Percentiles rank a stretch among this genome's conserved stretches.
Conservation (phyloP, 2,888 invertebrate species). For the Cephus pulcher region DNA sequence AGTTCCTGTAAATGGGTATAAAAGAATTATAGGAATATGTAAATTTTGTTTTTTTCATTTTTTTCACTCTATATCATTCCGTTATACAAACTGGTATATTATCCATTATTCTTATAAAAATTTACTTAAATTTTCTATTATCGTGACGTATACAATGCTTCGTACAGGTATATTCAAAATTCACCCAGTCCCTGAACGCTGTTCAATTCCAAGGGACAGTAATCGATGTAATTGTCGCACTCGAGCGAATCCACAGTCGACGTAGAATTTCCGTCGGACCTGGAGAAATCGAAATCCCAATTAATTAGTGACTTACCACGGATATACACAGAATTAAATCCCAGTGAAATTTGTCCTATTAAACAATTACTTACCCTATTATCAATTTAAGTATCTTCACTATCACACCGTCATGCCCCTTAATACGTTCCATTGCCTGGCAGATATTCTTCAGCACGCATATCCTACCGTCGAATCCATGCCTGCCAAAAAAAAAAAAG, state of each 20-base stretch:
- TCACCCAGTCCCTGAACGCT: conserved; percentile 30
- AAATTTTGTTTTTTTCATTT: too few relatives aligned
- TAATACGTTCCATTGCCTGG: conserved; percentile 71
- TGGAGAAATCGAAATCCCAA: not conserved
- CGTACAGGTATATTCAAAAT: not conserved
- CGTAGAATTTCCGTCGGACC: conserved; percentile 42
- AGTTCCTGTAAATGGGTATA: too few relatives aligned
- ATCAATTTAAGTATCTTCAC: conserved; percentile 57
- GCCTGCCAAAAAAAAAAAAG: conserved; percentile 65
- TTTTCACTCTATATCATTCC: not conserved
- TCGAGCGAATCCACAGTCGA: conserved; percentile 37
- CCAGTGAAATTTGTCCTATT: not conserved
- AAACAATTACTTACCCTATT: conserved; percentile 32
- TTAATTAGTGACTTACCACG: not conserved
- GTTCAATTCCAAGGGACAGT: conserved; percentile 58
- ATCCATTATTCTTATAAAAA: not conserved
- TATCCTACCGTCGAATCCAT: conserved; percentile 72
- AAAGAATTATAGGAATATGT: too few relatives aligned
- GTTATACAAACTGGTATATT: not conserved
- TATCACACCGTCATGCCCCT: conserved; percentile 46
- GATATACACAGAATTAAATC: not conserved
- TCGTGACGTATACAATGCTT: not conserved
- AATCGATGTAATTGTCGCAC: conserved; percentile 51
- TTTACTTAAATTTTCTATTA: not conserved
- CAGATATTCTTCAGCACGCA: conserved; percentile 78